Conservation (phyloP, 2,797 vertebrate genomes). For the Alectoris magna region DNA sequence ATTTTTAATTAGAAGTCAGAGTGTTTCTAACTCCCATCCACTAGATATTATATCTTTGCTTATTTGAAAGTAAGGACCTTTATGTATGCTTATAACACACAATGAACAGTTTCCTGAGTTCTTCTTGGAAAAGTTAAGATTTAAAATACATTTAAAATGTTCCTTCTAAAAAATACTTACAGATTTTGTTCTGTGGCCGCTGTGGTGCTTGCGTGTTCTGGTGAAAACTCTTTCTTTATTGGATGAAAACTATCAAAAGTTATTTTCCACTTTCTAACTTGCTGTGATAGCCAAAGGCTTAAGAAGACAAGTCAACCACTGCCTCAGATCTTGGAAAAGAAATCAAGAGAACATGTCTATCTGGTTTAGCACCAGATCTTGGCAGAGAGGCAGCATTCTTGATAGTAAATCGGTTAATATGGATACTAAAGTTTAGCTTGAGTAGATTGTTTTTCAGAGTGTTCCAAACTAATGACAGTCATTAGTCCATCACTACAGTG, state of each 20-base stretch:
- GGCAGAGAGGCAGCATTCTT: slow-evolving; percentile 41
- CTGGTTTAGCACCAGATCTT: slow-evolving; percentile 57
- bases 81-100: not conserved
- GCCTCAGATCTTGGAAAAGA: slow-evolving; percentile 52
- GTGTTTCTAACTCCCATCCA: not conserved
- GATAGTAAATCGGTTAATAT: not conserved
- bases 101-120: slow-evolving; percentile 1
- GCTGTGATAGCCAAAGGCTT: slow-evolving; percentile 41
- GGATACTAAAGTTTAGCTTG: slow-evolving; percentile 24
- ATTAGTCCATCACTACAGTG: slow-evolving; percentile 26
- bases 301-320: slow-evolving; percentile 49
- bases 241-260: slow-evolving; percentile 1
- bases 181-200: not conserved
- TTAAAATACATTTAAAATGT: not conserved
- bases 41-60: slow-evolving; percentile 1
- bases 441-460: not conserved
- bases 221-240: slow-evolving; percentile 5
- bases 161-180: not conserved
- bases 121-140: slow-evolving; percentile 9
- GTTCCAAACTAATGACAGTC: slow-evolving; percentile 1
- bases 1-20: not conserved
- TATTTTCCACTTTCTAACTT: slow-evolving; percentile 52
- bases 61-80: not conserved
- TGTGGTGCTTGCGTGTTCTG: not conserved
- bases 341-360: slow-evolving; percentile 30